A percentile compares a stretch with the other conserved stretches of the same genome.
Evolutionary conservation across 1,140 invertebrate genomes (phyloP).

Genomic region (Drosophila tsacasi): DNA sequence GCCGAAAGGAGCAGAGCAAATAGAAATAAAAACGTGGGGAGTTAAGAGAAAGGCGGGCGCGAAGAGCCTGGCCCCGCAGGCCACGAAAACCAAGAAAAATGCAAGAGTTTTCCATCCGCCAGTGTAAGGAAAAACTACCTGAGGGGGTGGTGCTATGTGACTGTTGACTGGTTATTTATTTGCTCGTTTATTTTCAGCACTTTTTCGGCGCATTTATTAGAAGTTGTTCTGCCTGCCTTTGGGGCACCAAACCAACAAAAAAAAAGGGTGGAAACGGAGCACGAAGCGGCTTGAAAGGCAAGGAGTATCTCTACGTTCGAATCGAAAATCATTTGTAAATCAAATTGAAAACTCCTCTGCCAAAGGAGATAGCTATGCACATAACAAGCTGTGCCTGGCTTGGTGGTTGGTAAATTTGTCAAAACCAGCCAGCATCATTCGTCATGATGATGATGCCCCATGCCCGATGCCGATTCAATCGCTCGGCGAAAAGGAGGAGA

Average conservation of each 20-base stretch:
- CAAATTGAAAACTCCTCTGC: constrained; percentile 61
- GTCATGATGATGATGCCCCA: constrained; percentile 45
- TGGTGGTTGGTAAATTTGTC: constrained; percentile 60
- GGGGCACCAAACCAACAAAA: constrained; percentile 11
- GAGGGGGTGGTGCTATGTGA: constrained; percentile 30
- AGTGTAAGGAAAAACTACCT: constrained; percentile 33
- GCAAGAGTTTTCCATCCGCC: constrained; percentile 31
- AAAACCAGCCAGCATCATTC: constrained; percentile 65
- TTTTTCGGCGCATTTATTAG: constrained; percentile 71
- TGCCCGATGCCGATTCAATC: constrained; percentile 42
- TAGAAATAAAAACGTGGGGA: constrained; percentile 41
- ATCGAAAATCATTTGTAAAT: constrained; percentile 72
- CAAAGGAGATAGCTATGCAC: constrained; percentile 48
- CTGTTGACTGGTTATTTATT: constrained; percentile 61
- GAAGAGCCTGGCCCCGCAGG: constrained; percentile 21
- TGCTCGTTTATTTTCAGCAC: constrained; percentile 72
- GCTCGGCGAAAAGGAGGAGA: background rate
- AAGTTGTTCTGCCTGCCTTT: constrained; percentile 47
- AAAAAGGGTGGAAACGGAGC: constrained; percentile 19
- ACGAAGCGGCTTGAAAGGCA: constrained; percentile 13
- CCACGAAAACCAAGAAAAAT: constrained; percentile 60
- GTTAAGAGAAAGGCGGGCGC: constrained; percentile 1
- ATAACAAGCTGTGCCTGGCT: constrained; percentile 38
- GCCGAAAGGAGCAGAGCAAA: constrained; percentile 38
- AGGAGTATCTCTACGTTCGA: constrained; percentile 27